These are phyloP conservation scores for Cecidostiba fungosa DNA, from an alignment of 2,888 invertebrate genomes.

Conservation along the genomic window DNA sequence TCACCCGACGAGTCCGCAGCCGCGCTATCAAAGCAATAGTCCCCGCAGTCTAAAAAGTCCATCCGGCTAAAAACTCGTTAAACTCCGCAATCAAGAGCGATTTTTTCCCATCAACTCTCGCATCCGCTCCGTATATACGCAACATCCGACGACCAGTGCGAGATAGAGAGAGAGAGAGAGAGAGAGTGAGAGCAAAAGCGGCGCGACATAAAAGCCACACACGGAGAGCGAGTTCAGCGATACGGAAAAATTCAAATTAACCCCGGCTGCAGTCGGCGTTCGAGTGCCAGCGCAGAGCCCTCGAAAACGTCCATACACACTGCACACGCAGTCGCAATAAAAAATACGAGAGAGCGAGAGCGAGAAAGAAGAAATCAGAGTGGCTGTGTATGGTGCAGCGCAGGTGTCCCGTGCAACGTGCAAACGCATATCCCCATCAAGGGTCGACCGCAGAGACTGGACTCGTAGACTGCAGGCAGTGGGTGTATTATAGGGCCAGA, in stretches of 20 bases:
- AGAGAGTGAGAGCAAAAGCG: background rate
- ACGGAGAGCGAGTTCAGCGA: conserved; percentile 33
- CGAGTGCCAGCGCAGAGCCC: background rate
- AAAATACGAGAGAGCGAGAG: background rate
- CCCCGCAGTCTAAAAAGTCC: background rate
- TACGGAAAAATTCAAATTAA: conserved; percentile 62
- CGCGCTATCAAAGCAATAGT: background rate
- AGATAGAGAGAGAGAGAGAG: conserved; percentile 26
- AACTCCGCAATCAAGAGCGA: conserved; percentile 24
- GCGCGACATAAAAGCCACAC: background rate
- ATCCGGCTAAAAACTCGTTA: conserved; percentile 19
- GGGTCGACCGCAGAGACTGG: conserved; percentile 8
- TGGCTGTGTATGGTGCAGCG: background rate
- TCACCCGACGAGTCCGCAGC: background rate
- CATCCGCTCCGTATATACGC: background rate
- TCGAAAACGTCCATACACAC: background rate
- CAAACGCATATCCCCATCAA: background rate
- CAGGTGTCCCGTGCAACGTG: background rate
- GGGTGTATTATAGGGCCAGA: background rate
- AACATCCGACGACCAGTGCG: background rate
- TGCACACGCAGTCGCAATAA: background rate
- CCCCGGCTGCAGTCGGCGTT: background rate
- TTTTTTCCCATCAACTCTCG: conserved; percentile 25
- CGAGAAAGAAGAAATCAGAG: background rate
- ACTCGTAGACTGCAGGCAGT: background rate